phyloP scores from a whole-genome alignment of 92 coral and sea anemone genomes.

The Palythoa grandis region DNA sequence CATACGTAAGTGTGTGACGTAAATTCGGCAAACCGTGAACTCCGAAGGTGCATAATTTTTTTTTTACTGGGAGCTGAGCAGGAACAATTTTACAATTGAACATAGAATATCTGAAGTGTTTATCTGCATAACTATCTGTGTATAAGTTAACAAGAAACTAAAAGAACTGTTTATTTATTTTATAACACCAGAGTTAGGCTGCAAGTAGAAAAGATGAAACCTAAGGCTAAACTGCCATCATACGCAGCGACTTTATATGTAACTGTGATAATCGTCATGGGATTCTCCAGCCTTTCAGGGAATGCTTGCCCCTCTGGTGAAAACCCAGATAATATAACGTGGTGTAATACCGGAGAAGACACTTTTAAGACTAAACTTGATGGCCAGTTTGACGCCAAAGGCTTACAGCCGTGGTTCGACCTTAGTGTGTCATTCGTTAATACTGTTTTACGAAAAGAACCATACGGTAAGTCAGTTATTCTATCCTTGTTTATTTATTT shows the following conservation, averaged over 20 bases:
- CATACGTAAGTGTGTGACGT: conserved; percentile 24
- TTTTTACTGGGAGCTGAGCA: background rate
- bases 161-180: background rate
- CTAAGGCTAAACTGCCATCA: background rate
- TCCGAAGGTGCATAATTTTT: too few species aligned
- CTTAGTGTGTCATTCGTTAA: conserved; percentile 33
- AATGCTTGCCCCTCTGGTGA: conserved; percentile 18
- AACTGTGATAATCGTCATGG: background rate
- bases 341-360: conserved; percentile 19
- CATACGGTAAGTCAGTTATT: conserved; percentile 20
- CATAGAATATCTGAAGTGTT: background rate
- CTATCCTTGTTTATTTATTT: background rate
- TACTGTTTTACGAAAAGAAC: background rate
- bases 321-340: conserved; percentile 30
- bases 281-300: conserved; percentile 3
- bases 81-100: too few species aligned
- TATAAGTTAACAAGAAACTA: background rate
- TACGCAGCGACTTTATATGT: background rate
- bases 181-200: background rate
- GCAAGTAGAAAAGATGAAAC: background rate
- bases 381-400: conserved; percentile 24
- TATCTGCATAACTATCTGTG: background rate
- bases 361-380: conserved; percentile 1
- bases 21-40: conserved; percentile 5
- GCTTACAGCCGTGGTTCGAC: conserved; percentile 44